Conservation (phyloP, 2,113 vertebrate genomes). For the Falco punctatus region DNA sequence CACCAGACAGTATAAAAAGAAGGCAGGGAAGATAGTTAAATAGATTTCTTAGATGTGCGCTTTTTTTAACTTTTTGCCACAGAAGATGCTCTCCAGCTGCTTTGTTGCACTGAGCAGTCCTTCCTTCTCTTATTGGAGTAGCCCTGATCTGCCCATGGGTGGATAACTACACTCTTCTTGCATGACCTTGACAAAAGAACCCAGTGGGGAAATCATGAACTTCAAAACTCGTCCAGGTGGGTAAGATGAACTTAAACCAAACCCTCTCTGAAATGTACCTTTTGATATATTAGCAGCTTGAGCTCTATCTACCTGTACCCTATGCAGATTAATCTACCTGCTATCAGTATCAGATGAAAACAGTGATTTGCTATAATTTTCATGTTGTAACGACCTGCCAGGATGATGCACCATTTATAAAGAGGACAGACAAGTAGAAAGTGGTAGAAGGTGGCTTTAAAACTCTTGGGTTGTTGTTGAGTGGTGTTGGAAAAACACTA, state of each 20-base stretch:
- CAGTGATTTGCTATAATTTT: neutral
- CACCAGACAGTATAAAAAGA: neutral
- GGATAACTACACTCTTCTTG: neutral
- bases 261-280: neutral
- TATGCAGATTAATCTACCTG: neutral
- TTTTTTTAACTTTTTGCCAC: neutral
- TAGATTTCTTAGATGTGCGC: neutral
- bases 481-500: neutral
- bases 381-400: neutral
- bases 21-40: neutral
- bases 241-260: neutral
- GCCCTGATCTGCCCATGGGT: rapidly evolving
- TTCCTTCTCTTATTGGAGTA: neutral
- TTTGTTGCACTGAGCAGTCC: neutral
- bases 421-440: neutral
- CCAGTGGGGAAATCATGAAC: neutral
- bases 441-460: neutral
- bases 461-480: neutral
- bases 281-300: neutral
- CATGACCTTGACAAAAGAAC: neutral
- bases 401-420: neutral
- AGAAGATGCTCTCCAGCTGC: neutral
- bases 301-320: neutral
- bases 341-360: neutral
- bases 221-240: neutral